These are phyloP conservation scores for Xestia rhomboidea DNA, from an alignment of 2,888 invertebrate genomes.

Conservation along the genomic window DNA sequence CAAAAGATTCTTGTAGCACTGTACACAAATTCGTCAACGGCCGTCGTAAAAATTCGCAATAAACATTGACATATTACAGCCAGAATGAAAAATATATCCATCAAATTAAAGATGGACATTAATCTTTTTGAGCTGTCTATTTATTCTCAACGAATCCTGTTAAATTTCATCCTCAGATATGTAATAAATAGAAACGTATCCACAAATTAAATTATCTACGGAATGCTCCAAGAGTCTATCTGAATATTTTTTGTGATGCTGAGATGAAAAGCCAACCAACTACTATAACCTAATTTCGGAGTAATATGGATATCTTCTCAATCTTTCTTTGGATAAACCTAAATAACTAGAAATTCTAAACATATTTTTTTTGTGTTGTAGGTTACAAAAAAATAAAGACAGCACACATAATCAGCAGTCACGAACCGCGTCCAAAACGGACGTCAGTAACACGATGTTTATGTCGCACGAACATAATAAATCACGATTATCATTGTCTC, in stretches of 20 bases:
- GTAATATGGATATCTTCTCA: constrained; percentile 7
- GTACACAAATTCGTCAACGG: constrained; percentile 46
- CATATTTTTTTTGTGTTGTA: constrained; percentile 7
- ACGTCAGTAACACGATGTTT: constrained; percentile 61
- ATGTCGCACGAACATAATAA: constrained; percentile 70
- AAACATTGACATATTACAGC: constrained; percentile 50
- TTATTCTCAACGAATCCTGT: neutral
- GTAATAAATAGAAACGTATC: constrained; percentile 7
- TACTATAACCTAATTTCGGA: constrained; percentile 26
- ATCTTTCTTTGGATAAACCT: constrained; percentile 12
- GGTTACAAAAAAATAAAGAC: constrained; percentile 34
- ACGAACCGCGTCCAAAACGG: constrained; percentile 55
- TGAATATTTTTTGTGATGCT: neutral
- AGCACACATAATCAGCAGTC: constrained; percentile 63
- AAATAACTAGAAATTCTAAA: constrained; percentile 1
- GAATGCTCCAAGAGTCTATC: neutral
- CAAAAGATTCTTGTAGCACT: neutral
- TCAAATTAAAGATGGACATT: constrained; percentile 45
- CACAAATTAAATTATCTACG: constrained; percentile 27
- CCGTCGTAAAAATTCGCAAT: constrained; percentile 54
- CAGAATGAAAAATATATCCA: constrained; percentile 47
- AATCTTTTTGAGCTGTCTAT: constrained; percentile 24
- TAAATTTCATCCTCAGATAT: constrained; percentile 8
- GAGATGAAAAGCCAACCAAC: constrained; percentile 1
- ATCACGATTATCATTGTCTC: constrained; percentile 68